Evolutionary conservation across 2,888 invertebrate genomes (phyloP).

Genomic region (Anticlea derivata): DNA sequence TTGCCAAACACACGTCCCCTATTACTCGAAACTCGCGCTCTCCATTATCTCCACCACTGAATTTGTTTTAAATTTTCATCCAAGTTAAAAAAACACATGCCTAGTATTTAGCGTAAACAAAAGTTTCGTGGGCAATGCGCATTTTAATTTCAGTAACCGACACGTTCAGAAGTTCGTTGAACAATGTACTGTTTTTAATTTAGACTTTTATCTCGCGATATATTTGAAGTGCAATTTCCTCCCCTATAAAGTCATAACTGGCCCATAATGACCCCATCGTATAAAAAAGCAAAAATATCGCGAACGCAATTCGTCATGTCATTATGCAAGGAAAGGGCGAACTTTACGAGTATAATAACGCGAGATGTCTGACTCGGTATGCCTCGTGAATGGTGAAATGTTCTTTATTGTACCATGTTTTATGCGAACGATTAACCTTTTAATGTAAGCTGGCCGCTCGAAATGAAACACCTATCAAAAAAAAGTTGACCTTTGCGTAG

Average conservation of each 20-base stretch:
- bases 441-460: conserved; percentile 69
- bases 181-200: conserved; percentile 32
- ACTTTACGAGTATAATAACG: conserved; percentile 83
- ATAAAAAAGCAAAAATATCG: conserved; percentile 81
- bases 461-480: conserved; percentile 58
- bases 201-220: conserved; percentile 29
- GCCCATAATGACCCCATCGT: conserved; percentile 74
- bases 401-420: conserved; percentile 81
- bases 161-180: conserved; percentile 37
- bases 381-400: conserved; percentile 75
- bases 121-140: conserved; percentile 48
- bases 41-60: conserved; percentile 76
- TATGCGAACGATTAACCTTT: conserved; percentile 83
- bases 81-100: conserved; percentile 58
- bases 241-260: conserved; percentile 59
- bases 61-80: conserved; percentile 73
- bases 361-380: conserved; percentile 78
- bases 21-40: conserved; percentile 75
- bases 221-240: conserved; percentile 45
- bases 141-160: conserved; percentile 45
- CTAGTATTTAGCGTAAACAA: conserved; percentile 53
- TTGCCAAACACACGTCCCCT: conserved; percentile 77
- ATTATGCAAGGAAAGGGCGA: conserved; percentile 83
- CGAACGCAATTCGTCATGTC: conserved; percentile 82
- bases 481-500: conserved; percentile 15